Evolutionary conservation across 2,113 vertebrate species (phyloP).

Genomic region (Lipophrys pholis): DNA sequence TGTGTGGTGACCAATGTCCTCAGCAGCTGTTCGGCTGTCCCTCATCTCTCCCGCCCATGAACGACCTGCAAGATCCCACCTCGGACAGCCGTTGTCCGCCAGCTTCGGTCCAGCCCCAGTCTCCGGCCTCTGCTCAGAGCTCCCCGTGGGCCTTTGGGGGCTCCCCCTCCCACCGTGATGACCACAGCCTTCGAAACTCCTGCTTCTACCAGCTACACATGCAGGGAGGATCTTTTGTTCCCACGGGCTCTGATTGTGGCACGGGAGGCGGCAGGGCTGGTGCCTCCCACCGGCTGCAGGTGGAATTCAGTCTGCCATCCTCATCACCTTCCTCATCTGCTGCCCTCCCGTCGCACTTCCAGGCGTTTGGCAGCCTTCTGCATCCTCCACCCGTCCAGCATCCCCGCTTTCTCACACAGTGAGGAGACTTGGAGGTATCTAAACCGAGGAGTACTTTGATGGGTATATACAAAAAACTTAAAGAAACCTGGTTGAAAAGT

Average conservation of each 20-base stretch:
- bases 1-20: constrained; percentile 51
- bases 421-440: constrained; percentile 54
- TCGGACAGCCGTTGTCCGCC: constrained; percentile 44
- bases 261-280: constrained; percentile 6
- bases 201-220: constrained; percentile 82
- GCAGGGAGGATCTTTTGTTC: constrained; percentile 72
- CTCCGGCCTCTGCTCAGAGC: constrained; percentile 47
- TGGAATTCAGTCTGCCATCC: constrained; percentile 69
- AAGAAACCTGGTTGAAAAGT: constrained; percentile 44
- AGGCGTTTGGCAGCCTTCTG: constrained; percentile 86
- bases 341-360: constrained; percentile 82
- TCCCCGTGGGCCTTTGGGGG: constrained; percentile 39
- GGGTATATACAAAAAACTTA: not conserved
- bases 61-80: constrained; percentile 43
- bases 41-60: constrained; percentile 57
- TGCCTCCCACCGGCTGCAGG: constrained; percentile 56
- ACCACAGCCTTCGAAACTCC: constrained; percentile 40
- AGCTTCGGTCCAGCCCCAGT: constrained; percentile 50
- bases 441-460: constrained; percentile 8
- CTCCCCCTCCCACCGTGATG: constrained; percentile 43
- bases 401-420: constrained; percentile 86
- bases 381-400: constrained; percentile 81
- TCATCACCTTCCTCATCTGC: constrained; percentile 55
- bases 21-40: constrained; percentile 66
- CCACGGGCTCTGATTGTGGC: constrained; percentile 50